Evolutionary conservation across 2,797 vertebrate genomes (phyloP), one percentile per base, ranked within the genome.

Genomic region (Thamnophis elegans): DNA sequence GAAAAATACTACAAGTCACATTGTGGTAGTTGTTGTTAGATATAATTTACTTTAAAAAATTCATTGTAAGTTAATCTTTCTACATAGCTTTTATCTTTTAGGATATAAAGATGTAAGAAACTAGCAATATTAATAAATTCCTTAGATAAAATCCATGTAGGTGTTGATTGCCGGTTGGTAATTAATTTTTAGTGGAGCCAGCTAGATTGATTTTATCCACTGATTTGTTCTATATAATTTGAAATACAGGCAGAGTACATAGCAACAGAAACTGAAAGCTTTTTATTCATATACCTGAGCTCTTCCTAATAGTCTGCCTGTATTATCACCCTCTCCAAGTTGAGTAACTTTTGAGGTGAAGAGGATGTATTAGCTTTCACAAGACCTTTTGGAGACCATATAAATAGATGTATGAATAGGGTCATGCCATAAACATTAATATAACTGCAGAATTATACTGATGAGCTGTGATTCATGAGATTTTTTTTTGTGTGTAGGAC

Each of bases 401-500:
- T 78, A 78, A 42, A 78, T 73, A 73, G 16, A 73, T 73, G 16
- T 36, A 73, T 20, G 16, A 73, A 36, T 73, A 73, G 16, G 16
- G 16, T 73, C 68, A 73, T 73, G 16, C 32, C 32, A 73, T 73
- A 73, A 73, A 73, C n/a, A 32, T 65, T 94, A 2, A 78, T 47
- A 91, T 82, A 90, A 89, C 9, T 51, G 26, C 28, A 3, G 85
- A 25, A 22, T 18, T 68, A 32, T 92, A 22, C 6, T 89, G 13
- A 26, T 86, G 51, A 5, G 9, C 53, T 85, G 25, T 42, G 16
- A 26, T 53, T 94, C 91, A 92, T 53, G 91, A 87, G 87, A 4
- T 95, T 89, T 87, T 87, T 53, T 92, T 65, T 89, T 88, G 78
- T 95, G 94, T 97, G 94, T 92, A 99, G 98, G 98, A 97, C 93